Percentiles rank a stretch among this genome's conserved stretches.
phyloP scores from a whole-genome alignment of 2,888 invertebrate genomes.

The Limenitis camilla region DNA sequence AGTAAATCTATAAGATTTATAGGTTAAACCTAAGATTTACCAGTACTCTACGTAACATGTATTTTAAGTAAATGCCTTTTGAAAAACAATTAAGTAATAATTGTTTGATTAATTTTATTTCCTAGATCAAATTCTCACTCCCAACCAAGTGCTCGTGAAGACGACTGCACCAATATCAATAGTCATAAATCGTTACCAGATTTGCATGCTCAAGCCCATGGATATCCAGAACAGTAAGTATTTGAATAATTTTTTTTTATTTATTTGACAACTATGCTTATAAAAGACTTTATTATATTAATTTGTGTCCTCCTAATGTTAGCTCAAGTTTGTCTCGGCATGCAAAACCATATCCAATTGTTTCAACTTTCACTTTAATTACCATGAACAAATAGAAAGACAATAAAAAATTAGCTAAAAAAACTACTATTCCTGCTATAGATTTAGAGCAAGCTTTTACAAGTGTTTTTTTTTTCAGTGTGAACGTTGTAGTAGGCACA shows the following conservation, averaged over 20 bases:
- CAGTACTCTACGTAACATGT: no score
- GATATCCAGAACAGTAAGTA: constrained; percentile 63
- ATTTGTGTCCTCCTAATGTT: no score
- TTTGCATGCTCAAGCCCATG: constrained; percentile 77
- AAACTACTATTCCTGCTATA: background rate
- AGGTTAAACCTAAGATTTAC: no score
- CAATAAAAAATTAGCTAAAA: background rate
- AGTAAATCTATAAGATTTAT: no score
- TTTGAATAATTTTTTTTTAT: background rate
- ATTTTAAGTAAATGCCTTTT: no score
- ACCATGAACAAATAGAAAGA: no score
- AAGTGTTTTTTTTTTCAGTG: constrained; percentile 30
- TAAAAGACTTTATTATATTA: no score
- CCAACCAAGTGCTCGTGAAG: constrained; percentile 73
- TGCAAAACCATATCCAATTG: no score
- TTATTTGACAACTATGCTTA: background rate
- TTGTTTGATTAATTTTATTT: constrained; percentile 5
- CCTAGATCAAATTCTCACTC: constrained; percentile 78
- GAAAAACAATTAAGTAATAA: background rate
- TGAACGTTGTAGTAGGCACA: constrained; percentile 44
- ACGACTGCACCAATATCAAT: constrained; percentile 75
- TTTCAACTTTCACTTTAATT: no score
- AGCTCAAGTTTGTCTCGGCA: no score
- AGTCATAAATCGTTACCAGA: constrained; percentile 90
- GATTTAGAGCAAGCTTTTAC: background rate